phyloP scores from a whole-genome alignment of 2,113 vertebrate genomes.

The Ploceus nigricollis region DNA sequence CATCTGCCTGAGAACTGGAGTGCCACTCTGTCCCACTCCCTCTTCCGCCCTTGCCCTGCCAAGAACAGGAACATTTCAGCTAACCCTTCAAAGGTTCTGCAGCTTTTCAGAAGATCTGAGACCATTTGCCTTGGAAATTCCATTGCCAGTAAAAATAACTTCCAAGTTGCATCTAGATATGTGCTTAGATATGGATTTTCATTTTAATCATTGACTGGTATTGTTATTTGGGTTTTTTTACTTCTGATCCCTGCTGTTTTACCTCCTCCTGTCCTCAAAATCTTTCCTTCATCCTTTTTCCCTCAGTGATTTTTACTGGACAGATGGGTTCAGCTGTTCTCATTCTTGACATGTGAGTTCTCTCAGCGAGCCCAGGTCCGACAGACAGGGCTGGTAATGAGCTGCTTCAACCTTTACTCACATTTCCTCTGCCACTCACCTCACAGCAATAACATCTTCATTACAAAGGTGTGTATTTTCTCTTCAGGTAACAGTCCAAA shows the following conservation, averaged over 20 bases:
- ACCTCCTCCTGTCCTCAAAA: neutral
- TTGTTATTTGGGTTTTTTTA: no score
- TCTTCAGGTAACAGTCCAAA: neutral
- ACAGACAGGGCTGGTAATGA: neutral
- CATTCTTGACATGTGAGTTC: neutral
- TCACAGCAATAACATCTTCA: neutral
- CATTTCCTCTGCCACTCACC: neutral
- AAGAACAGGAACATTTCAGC: neutral
- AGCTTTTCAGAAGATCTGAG: neutral
- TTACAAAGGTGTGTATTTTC: neutral
- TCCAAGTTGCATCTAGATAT: neutral
- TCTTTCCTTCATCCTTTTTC: neutral
- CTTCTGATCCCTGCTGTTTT: neutral
- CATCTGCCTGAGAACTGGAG: neutral
- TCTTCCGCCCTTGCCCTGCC: neutral
- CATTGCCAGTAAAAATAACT: neutral
- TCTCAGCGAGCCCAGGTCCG: neutral
- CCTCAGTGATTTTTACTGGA: neutral
- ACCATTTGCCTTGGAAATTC: neutral
- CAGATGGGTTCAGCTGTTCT: neutral
- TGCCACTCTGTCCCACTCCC: neutral
- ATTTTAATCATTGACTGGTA: neutral
- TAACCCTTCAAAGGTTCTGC: neutral
- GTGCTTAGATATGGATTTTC: neutral
- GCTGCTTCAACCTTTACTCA: neutral